Percentiles rank a stretch among this genome's conserved stretches.
Conservation (phyloP, 2,797 vertebrate genomes). For the Rhodeus uyekii region DNA sequence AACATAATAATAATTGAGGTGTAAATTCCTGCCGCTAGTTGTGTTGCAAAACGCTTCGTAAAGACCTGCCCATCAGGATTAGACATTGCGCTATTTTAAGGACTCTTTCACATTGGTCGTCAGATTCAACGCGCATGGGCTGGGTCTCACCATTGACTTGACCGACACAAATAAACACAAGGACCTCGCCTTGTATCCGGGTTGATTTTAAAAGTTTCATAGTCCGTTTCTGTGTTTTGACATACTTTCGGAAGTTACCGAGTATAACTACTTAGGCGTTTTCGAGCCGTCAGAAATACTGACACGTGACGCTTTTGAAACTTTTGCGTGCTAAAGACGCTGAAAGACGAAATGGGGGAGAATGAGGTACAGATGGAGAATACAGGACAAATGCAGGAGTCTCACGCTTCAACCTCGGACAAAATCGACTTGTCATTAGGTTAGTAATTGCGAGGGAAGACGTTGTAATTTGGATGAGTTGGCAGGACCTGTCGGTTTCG, state of each 20-base stretch:
- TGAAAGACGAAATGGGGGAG: conserved; percentile 54
- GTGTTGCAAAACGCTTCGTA: not conserved
- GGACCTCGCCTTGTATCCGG: not conserved
- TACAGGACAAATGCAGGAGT: conserved; percentile 56
- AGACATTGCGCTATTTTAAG: conserved; percentile 56
- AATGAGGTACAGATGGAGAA: conserved; percentile 29
- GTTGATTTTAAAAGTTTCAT: not conserved
- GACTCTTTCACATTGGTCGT: conserved; percentile 38
- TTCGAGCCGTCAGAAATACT: not conserved
- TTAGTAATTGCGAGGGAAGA: conserved; percentile 41
- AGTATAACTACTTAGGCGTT: not conserved
- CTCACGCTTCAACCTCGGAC: conserved; percentile 49
- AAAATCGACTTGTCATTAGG: conserved; percentile 69
- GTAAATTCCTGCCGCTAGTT: not conserved
- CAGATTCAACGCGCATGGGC: conserved; percentile 42
- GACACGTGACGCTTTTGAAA: not conserved
- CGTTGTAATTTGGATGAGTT: not conserved
- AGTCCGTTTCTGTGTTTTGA: not conserved
- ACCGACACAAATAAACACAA: conserved; percentile 17
- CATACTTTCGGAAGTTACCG: not conserved
- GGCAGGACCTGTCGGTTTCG: conserved; percentile 1
- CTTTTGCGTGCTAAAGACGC: conserved; percentile 2
- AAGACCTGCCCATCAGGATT: conserved; percentile 25
- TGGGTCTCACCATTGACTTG: conserved; percentile 4
- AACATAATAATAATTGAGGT: not conserved